Evolutionary conservation across 1,140 invertebrate species (phyloP).

Genomic region (Trissolcus basalis): DNA sequence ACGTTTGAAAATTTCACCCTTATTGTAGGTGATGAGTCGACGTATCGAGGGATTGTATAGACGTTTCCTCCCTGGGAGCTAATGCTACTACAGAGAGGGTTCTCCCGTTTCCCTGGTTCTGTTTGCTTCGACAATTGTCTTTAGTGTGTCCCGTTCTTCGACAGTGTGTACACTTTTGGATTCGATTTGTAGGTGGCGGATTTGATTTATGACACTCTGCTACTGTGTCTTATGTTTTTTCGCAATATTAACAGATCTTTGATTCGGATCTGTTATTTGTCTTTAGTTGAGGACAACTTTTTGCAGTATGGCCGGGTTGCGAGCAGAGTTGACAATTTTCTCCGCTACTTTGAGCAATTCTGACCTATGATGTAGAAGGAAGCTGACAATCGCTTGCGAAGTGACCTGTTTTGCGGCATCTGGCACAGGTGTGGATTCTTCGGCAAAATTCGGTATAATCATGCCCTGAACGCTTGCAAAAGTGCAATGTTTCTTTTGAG

Average conservation of each 20-base stretch:
- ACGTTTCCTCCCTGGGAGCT: neutral
- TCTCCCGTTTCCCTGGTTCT: neutral
- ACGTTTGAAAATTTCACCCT: neutral
- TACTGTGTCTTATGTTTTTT: neutral
- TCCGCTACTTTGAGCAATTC: too few relatives aligned
- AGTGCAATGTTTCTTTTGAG: too few relatives aligned
- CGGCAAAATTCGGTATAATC: too few relatives aligned
- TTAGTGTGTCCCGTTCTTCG: neutral
- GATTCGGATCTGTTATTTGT: neutral
- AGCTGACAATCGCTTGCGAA: neutral
- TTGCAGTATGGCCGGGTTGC: neutral
- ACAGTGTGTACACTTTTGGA: neutral
- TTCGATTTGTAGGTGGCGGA: neutral
- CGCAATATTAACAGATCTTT: neutral
- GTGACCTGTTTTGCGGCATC: too few relatives aligned
- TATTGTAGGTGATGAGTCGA: neutral
- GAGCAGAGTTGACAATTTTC: constrained; percentile 2
- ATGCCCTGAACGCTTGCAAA: too few relatives aligned
- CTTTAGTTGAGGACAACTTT: neutral
- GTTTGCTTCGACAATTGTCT: neutral
- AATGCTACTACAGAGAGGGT: neutral
- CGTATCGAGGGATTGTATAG: neutral
- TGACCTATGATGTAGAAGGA: too few relatives aligned
- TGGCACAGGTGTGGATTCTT: too few relatives aligned
- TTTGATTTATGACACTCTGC: neutral